Evolutionary conservation across 2,113 vertebrate species (phyloP).

Genomic region (Pseudorectes ferrugineus): DNA sequence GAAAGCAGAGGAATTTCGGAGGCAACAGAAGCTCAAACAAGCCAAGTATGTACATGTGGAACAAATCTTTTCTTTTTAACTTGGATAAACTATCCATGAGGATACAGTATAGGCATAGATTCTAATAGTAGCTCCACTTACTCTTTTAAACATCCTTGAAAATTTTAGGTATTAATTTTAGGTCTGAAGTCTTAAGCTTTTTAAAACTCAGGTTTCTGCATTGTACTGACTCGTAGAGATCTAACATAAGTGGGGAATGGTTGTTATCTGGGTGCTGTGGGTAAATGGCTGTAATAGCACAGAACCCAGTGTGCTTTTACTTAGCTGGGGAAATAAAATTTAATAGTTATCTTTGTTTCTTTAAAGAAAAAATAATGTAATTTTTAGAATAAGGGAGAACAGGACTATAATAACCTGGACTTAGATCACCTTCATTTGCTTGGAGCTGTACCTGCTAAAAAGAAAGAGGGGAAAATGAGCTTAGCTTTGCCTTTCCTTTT

Average conservation of each 20-base stretch:
- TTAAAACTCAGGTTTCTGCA: not conserved
- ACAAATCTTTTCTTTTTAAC: not conserved
- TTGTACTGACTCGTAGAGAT: not conserved
- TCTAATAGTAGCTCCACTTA: not conserved
- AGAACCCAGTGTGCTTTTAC: not conserved
- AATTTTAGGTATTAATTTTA: not conserved
- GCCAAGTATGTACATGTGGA: constrained; percentile 77
- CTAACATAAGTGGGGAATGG: not conserved
- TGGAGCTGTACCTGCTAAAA: not conserved
- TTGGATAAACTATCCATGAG: not conserved
- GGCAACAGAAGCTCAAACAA: constrained; percentile 87
- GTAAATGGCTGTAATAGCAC: not conserved
- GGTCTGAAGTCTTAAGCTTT: not conserved
- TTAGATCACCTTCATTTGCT: not conserved
- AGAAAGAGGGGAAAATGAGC: not conserved
- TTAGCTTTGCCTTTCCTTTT: not conserved
- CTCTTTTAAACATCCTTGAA: not conserved
- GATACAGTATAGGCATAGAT: not conserved
- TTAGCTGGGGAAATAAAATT: not conserved
- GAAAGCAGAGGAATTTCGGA: constrained; percentile 84
- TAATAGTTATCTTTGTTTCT: not conserved
- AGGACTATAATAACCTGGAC: not conserved
- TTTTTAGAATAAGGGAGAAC: not conserved
- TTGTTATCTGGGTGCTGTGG: not conserved
- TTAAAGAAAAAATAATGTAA: not conserved